Conservation (phyloP, 2,888 invertebrate species). For the Eutolmus rufibarbis region DNA sequence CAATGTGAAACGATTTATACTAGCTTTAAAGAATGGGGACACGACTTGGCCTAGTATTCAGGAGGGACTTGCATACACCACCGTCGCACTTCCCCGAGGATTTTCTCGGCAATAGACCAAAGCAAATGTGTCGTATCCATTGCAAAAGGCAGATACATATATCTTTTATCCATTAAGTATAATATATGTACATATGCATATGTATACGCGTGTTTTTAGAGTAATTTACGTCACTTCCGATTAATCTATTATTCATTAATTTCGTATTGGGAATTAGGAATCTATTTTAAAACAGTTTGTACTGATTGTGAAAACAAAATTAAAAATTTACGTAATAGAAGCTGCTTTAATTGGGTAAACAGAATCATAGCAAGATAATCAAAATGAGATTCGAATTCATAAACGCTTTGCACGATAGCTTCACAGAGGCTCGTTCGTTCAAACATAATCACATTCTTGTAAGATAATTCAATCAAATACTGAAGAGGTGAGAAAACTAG, state of each 20-base stretch:
- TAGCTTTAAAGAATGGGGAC: neutral
- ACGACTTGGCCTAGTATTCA: neutral
- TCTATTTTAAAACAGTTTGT: neutral
- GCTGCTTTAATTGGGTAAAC: neutral
- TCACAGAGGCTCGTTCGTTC: neutral
- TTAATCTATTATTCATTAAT: neutral
- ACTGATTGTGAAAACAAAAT: neutral
- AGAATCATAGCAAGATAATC: neutral
- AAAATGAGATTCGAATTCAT: neutral
- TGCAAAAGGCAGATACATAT: neutral
- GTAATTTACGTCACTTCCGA: neutral
- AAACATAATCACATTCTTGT: neutral
- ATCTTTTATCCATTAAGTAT: neutral
- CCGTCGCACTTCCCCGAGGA: neutral
- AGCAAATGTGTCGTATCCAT: neutral
- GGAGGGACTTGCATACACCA: neutral
- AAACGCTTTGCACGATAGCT: neutral
- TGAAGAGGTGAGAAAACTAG: neutral
- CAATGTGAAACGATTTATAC: neutral
- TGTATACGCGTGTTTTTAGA: neutral
- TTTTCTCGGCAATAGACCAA: neutral
- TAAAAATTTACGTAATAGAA: neutral
- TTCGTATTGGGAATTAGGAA: neutral
- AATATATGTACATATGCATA: neutral
- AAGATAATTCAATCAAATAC: neutral